A percentile compares a stretch with the other conserved stretches of the same genome.
Conservation (phyloP, 1,140 invertebrate species). For the Diorhabda sublineata region DNA sequence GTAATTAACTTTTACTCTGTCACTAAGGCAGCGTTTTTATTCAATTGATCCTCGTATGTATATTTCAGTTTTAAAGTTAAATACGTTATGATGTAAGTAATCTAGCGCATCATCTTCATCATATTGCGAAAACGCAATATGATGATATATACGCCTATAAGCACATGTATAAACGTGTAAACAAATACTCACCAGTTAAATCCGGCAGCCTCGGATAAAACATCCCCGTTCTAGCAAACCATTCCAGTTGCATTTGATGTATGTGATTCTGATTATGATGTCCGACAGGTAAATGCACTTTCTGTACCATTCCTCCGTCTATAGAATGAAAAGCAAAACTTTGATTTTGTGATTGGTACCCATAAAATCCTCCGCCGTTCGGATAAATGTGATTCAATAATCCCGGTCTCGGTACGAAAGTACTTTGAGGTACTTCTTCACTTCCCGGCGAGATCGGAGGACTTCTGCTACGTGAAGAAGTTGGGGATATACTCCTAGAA, state of each 20-base stretch:
- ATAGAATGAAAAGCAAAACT: conserved; percentile 47
- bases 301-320: conserved; percentile 39
- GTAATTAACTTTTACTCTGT: no score
- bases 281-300: conserved; percentile 32
- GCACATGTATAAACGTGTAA: background rate
- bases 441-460: conserved; percentile 49
- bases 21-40: no score
- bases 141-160: no score
- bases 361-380: conserved; percentile 37
- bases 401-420: conserved; percentile 41
- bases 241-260: conserved; percentile 80
- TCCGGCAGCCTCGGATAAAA: conserved; percentile 76
- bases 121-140: no score
- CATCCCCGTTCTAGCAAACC: conserved; percentile 79
- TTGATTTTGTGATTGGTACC: conserved; percentile 35
- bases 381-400: conserved; percentile 42
- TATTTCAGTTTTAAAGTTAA: no score
- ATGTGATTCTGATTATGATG: conserved; percentile 53
- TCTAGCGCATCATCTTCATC: no score
- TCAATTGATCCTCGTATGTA: no score
- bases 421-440: conserved; percentile 42
- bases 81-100: no score
- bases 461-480: conserved; percentile 43
- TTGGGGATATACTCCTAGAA: conserved; percentile 41
- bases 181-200: conserved; percentile 49